A percentile compares a stretch with the other conserved stretches of the same genome.
phyloP scores from a whole-genome alignment of 2,888 invertebrate species.

The Protodeltote pygarga region DNA sequence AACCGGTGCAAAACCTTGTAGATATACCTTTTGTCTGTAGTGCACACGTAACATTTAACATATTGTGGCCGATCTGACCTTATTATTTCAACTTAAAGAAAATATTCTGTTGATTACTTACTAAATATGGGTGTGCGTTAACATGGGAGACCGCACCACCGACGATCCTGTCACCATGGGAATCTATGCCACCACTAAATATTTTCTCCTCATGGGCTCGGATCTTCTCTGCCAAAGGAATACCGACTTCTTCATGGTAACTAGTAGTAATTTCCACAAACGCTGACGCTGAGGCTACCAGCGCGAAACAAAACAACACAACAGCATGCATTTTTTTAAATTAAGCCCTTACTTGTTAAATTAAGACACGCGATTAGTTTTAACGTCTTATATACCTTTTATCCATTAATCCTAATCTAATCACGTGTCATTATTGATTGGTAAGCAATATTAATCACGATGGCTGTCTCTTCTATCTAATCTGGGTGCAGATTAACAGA shows the following conservation, averaged over 20 bases:
- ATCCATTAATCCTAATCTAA: constrained; percentile 22
- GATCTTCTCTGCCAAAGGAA: constrained; percentile 64
- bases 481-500: neutral
- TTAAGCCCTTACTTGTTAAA: neutral
- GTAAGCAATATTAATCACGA: constrained; percentile 13
- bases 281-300: constrained; percentile 47
- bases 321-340: constrained; percentile 49
- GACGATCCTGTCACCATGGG: constrained; percentile 53
- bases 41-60: too few species aligned
- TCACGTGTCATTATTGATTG: constrained; percentile 8
- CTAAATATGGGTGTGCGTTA: constrained; percentile 62
- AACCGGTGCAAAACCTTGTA: too few species aligned
- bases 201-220: constrained; percentile 56
- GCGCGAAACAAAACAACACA: constrained; percentile 43
- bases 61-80: too few species aligned
- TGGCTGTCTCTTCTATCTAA: neutral
- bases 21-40: too few species aligned
- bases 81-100: neutral
- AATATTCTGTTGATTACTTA: constrained; percentile 35
- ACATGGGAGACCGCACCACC: constrained; percentile 60
- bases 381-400: constrained; percentile 20
- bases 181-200: neutral
- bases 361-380: neutral
- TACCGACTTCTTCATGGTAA: constrained; percentile 66
- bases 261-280: constrained; percentile 42